Percentiles rank a stretch among this genome's conserved stretches.
These are phyloP conservation scores for Idris sp. DNA, from an alignment of 1,140 invertebrate genomes.

Conservation along the genomic window DNA sequence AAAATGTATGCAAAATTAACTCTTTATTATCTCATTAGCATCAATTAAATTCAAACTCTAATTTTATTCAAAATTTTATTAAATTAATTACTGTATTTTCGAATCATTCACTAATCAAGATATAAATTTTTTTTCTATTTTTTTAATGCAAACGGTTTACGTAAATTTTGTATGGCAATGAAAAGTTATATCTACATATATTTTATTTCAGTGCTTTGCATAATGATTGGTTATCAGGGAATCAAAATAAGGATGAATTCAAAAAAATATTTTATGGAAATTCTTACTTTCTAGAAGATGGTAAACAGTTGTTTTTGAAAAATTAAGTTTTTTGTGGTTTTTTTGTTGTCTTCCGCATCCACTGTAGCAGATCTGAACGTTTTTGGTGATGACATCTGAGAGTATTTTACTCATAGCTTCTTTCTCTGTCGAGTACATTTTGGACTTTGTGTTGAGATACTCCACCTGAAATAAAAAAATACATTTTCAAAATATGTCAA, in stretches of 20 bases:
- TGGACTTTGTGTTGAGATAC: background rate
- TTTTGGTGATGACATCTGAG: background rate
- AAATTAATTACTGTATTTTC: no score
- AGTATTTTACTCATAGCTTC: conserved; percentile 5
- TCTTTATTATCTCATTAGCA: no score
- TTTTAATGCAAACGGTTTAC: no score
- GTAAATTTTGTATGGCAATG: no score
- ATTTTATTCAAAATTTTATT: no score
- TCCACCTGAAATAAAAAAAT: background rate
- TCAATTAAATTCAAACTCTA: no score
- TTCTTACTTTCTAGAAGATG: conserved; percentile 11
- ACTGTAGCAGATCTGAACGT: conserved; percentile 3
- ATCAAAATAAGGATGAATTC: background rate
- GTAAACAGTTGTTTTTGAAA: conserved; percentile 10
- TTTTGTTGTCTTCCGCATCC: conserved; percentile 3
- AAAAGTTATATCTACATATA: no score
- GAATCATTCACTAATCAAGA: no score
- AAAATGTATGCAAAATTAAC: no score
- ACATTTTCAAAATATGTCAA: no score
- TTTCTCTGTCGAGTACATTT: background rate
- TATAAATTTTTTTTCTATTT: no score
- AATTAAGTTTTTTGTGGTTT: conserved; percentile 2
- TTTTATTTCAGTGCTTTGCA: no score
- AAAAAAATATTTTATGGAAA: background rate
- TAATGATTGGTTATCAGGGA: conserved; percentile 1